phyloP scores from a whole-genome alignment of 2,797 vertebrate genomes.

The Lindbergichthys nudifrons region DNA sequence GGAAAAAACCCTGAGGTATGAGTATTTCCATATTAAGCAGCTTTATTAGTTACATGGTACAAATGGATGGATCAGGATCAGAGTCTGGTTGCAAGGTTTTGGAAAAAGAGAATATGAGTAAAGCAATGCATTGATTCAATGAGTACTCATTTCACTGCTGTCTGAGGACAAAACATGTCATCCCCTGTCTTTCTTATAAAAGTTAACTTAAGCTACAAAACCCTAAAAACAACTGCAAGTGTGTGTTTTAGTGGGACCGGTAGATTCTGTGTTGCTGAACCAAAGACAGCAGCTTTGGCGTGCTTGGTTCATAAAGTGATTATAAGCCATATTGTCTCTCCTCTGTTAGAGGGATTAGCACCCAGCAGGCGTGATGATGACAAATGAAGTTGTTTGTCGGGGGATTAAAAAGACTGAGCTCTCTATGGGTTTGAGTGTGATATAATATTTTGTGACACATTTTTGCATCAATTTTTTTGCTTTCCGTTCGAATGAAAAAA shows the following conservation, averaged over 20 bases:
- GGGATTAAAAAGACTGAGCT: conserved; percentile 81
- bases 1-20: too few species aligned
- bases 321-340: conserved; percentile 26
- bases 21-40: too few species aligned
- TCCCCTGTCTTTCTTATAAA: not conserved
- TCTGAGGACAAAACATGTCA: not conserved
- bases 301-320: conserved; percentile 35
- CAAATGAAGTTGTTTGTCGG: conserved; percentile 84
- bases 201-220: not conserved
- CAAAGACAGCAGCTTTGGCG: conserved; percentile 5
- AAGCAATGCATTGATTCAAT: not conserved
- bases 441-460: conserved; percentile 79
- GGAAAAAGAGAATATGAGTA: not conserved
- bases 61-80: not conserved
- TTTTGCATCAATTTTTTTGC: conserved; percentile 70
- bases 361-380: conserved; percentile 67
- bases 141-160: not conserved
- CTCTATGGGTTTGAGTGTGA: conserved; percentile 83
- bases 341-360: conserved; percentile 67
- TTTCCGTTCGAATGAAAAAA: conserved; percentile 58
- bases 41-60: not conserved
- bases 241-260: not conserved
- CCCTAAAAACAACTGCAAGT: not conserved
- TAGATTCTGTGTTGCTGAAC: not conserved
- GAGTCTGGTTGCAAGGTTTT: not conserved